Percentiles rank a stretch among this genome's conserved stretches.
Evolutionary conservation across 2,797 vertebrate species (phyloP).

Genomic region (Enteromius viviparus): DNA sequence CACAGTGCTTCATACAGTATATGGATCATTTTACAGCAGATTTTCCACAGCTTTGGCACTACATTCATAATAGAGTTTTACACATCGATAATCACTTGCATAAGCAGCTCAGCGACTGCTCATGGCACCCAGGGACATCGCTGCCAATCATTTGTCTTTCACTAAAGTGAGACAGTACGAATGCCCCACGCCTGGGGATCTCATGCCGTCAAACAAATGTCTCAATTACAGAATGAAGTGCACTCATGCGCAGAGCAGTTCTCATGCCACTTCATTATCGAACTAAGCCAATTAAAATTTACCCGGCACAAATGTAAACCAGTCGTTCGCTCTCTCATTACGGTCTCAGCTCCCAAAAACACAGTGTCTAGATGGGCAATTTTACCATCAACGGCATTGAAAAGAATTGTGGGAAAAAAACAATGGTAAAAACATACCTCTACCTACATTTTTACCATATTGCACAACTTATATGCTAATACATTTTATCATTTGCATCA

Average conservation of each 20-base stretch:
- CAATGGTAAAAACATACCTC: not conserved
- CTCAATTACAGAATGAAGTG: constrained; percentile 55
- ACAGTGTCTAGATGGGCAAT: not conserved
- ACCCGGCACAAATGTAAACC: constrained; percentile 33
- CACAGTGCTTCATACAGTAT: not conserved
- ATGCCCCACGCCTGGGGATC: not conserved
- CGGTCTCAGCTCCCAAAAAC: constrained; percentile 33
- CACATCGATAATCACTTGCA: constrained; percentile 2
- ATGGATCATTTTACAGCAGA: constrained; percentile 1
- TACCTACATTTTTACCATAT: not conserved
- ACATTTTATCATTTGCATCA: not conserved
- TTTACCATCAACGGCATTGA: not conserved
- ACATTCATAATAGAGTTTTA: not conserved
- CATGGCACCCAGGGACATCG: not conserved
- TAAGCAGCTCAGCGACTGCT: not conserved
- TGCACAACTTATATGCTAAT: not conserved
- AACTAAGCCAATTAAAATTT: constrained; percentile 63
- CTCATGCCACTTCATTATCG: constrained; percentile 51
- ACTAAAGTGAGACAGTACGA: constrained; percentile 10
- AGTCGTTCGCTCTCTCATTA: constrained; percentile 53
- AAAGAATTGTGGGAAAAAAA: not conserved
- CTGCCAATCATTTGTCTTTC: constrained; percentile 28
- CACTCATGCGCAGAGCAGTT: constrained; percentile 44
- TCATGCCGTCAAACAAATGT: constrained; percentile 33
- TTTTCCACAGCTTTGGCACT: not conserved